A percentile compares a stretch with the other conserved stretches of the same genome.
phyloP scores from a whole-genome alignment of 2,888 invertebrate species.

The Vesta saturnalis region DNA sequence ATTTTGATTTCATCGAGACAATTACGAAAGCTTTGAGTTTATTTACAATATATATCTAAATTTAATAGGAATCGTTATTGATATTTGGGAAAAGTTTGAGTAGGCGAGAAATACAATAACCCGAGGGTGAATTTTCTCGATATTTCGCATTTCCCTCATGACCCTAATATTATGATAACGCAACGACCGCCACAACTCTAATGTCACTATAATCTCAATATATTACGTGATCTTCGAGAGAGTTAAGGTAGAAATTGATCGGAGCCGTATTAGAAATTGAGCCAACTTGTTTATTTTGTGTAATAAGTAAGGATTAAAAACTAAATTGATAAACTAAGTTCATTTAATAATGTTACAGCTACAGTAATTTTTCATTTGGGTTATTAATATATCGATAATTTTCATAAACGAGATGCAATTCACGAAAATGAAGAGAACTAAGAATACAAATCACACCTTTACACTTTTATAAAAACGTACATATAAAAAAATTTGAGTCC shows the following conservation, averaged over 20 bases:
- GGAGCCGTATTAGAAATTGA: conserved; percentile 22
- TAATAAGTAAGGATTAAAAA: too few species aligned
- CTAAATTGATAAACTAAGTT: too few species aligned
- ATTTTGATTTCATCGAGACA: neutral
- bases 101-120: neutral
- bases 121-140: conserved; percentile 23
- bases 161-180: conserved; percentile 36
- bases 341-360: too few species aligned
- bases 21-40: too few species aligned
- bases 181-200: conserved; percentile 35
- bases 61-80: neutral
- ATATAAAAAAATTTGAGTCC: too few species aligned
- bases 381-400: too few species aligned
- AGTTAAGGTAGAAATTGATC: conserved; percentile 33
- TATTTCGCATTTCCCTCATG: conserved; percentile 36
- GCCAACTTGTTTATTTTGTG: neutral
- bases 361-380: too few species aligned
- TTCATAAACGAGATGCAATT: too few species aligned
- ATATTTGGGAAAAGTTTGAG: neutral
- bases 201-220: conserved; percentile 36
- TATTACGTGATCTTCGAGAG: conserved; percentile 33
- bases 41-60: neutral
- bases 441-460: too few species aligned
- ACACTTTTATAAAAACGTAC: too few species aligned
- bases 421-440: too few species aligned